Evolutionary conservation across 2,113 vertebrate species (phyloP).

Genomic region (Amblyornis subalaris): DNA sequence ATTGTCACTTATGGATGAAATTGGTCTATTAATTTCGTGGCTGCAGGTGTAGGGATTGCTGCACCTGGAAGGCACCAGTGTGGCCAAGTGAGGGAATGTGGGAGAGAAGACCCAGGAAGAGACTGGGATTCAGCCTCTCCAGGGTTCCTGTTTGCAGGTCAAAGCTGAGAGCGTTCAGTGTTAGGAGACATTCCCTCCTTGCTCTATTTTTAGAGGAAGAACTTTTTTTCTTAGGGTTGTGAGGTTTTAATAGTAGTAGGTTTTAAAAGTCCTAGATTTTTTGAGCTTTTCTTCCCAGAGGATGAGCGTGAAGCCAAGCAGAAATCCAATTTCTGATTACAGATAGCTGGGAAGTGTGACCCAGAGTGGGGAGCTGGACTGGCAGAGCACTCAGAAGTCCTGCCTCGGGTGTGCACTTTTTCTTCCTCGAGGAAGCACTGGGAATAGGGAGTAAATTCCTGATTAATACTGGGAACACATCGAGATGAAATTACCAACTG

Average conservation of each 20-base stretch:
- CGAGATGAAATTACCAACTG: background rate
- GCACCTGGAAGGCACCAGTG: background rate
- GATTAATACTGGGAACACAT: background rate
- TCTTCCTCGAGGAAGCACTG: background rate
- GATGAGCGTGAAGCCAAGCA: background rate
- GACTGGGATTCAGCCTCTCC: accelerated
- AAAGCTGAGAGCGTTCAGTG: background rate
- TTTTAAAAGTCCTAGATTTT: background rate
- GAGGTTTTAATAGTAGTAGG: background rate
- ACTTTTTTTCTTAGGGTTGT: background rate
- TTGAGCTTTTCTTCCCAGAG: background rate
- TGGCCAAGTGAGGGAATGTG: background rate
- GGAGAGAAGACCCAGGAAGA: background rate
- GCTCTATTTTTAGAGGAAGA: background rate
- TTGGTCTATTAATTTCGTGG: background rate
- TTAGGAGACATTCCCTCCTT: background rate
- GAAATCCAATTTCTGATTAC: background rate
- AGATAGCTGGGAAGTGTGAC: background rate
- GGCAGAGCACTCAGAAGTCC: background rate
- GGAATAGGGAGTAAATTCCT: background rate
- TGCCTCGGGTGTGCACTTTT: background rate
- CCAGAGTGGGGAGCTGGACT: background rate
- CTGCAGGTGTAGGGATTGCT: background rate
- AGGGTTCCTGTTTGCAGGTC: background rate
- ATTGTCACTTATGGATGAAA: background rate